These are phyloP conservation scores for Metellina segmentata DNA, from an alignment of 2,888 invertebrate species.

Conservation along the genomic window DNA sequence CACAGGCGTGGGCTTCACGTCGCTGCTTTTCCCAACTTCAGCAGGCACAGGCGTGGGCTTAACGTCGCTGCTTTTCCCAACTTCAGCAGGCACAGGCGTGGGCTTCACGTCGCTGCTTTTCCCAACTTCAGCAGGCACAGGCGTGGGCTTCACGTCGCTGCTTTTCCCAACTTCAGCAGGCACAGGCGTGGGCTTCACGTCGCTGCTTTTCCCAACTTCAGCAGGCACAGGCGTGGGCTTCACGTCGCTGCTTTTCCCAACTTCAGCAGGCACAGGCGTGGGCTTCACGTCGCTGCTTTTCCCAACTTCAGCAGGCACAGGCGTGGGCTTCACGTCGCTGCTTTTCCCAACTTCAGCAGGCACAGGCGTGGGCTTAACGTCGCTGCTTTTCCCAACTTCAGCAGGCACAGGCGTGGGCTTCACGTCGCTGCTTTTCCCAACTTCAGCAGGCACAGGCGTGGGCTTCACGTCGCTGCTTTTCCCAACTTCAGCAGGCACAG, in stretches of 20 bases:
- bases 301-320: background rate
- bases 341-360: background rate
- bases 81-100: background rate
- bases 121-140: background rate
- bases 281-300: background rate
- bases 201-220: background rate
- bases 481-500: background rate
- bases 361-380: background rate
- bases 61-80: too few relatives aligned
- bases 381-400: background rate
- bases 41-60: too few relatives aligned
- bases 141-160: background rate
- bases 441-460: too few relatives aligned
- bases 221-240: background rate
- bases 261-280: background rate
- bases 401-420: background rate
- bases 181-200: background rate
- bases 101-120: background rate
- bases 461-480: background rate
- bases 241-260: background rate
- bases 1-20: too few relatives aligned
- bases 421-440: background rate
- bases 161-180: background rate
- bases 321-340: background rate
- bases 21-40: too few relatives aligned